phyloP scores from a whole-genome alignment of 2,113 vertebrate genomes.

The Pongo abelii region DNA sequence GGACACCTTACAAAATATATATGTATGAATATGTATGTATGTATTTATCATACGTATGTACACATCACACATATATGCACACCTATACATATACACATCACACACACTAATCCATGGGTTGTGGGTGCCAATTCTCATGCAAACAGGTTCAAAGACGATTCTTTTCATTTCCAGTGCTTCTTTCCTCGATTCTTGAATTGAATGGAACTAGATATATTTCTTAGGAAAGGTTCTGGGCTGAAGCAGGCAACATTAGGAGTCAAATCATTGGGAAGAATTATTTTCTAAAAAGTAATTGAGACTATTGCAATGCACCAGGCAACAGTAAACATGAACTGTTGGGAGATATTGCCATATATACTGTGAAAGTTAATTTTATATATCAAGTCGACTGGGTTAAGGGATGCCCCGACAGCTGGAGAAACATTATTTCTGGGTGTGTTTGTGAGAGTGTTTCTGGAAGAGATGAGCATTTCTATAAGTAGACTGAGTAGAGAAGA shows the following conservation, averaged over 20 bases:
- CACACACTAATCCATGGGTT: neutral
- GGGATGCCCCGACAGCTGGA: neutral
- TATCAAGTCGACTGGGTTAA: neutral
- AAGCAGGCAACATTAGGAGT: neutral
- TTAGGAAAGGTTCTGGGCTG: neutral
- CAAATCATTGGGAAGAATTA: neutral
- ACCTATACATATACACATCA: neutral
- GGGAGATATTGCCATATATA: neutral
- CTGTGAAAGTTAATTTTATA: neutral
- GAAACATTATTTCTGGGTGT: neutral
- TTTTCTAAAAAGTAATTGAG: neutral
- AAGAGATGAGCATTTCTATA: neutral
- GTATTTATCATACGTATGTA: neutral
- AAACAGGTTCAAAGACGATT: neutral
- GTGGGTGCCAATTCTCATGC: neutral
- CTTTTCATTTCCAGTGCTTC: neutral
- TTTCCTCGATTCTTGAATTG: neutral
- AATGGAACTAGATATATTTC: neutral
- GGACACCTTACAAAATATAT: neutral
- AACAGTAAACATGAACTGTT: neutral
- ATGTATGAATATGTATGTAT: neutral
- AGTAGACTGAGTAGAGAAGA: neutral
- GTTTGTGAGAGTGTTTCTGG: neutral
- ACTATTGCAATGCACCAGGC: neutral
- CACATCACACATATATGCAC: neutral